A percentile compares a stretch with the other conserved stretches of the same genome.
Conservation (phyloP, 2,888 invertebrate genomes). For the Ectemnius cavifrons region DNA sequence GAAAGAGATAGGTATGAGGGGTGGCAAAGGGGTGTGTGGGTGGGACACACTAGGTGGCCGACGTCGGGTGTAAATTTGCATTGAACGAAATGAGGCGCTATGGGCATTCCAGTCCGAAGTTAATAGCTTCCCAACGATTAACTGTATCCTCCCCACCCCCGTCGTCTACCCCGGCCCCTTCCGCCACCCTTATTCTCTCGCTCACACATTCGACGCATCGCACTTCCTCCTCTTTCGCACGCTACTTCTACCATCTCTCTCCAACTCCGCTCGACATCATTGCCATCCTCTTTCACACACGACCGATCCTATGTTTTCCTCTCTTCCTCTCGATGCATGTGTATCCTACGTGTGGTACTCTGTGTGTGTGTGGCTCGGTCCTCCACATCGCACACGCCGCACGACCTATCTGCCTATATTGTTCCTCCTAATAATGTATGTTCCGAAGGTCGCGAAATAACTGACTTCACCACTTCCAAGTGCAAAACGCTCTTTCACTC, state of each 20-base stretch:
- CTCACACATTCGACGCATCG: conserved; percentile 45
- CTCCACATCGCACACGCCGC: conserved; percentile 50
- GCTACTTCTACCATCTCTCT: conserved; percentile 32
- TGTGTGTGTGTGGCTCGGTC: conserved; percentile 3
- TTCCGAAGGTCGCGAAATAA: conserved; percentile 71
- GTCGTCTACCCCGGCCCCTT: conserved; percentile 28
- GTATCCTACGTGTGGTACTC: conserved; percentile 23
- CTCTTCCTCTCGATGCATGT: conserved; percentile 5
- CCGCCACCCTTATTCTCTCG: conserved; percentile 43
- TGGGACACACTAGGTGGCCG: conserved; percentile 53
- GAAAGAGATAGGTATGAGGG: conserved; percentile 45
- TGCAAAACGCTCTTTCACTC: conserved; percentile 15
- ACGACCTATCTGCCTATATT: conserved; percentile 59
- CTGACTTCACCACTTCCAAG: conserved; percentile 54
- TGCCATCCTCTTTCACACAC: neutral
- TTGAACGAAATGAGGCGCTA: conserved; percentile 75
- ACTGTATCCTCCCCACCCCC: conserved; percentile 67
- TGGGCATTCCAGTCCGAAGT: conserved; percentile 75
- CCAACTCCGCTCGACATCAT: conserved; percentile 4
- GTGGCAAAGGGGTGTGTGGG: no score
- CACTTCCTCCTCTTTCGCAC: conserved; percentile 21
- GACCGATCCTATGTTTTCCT: conserved; percentile 1
- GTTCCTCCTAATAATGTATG: conserved; percentile 70
- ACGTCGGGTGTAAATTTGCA: conserved; percentile 72
- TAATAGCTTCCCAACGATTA: conserved; percentile 77